Percentiles rank a stretch among this genome's conserved stretches.
Conservation (phyloP, 2,888 invertebrate genomes). For the Lomographa bimaculata region DNA sequence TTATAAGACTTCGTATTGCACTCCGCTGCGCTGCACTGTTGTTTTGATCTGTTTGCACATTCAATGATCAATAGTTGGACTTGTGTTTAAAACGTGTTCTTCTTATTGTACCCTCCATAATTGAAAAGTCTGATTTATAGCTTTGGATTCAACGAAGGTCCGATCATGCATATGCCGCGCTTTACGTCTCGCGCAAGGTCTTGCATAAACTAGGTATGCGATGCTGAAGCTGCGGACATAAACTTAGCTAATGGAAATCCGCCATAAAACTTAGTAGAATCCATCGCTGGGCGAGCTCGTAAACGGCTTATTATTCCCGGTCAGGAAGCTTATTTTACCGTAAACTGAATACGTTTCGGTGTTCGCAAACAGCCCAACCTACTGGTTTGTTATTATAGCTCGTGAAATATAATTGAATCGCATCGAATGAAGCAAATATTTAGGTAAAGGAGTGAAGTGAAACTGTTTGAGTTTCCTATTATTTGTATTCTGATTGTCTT, state of each 20-base stretch:
- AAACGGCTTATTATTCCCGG: conserved; percentile 31
- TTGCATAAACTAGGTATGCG: conserved; percentile 13
- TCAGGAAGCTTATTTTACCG: conserved; percentile 29
- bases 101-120: conserved; percentile 1
- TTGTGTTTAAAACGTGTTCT: conserved; percentile 5
- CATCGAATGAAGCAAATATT: conserved; percentile 12
- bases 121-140: conserved; percentile 7
- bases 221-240: conserved; percentile 14
- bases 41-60: conserved; percentile 28
- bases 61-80: conserved; percentile 22
- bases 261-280: conserved; percentile 34
- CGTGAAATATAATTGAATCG: conserved; percentile 19
- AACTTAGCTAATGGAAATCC: conserved; percentile 34
- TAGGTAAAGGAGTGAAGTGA: conserved; percentile 7
- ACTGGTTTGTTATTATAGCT: conserved; percentile 16
- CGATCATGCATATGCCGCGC: conserved; percentile 1
- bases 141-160: neutral
- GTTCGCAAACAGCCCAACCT: conserved; percentile 17
- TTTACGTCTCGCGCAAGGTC: conserved; percentile 6
- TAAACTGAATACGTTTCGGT: conserved; percentile 26
- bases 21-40: conserved; percentile 21
- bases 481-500: neutral
- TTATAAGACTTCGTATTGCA: conserved; percentile 30
- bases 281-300: conserved; percentile 29
- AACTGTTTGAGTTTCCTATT: conserved; percentile 1